Percentiles rank a stretch among this genome's conserved stretches.
These are phyloP conservation scores for Drosophila mettleri DNA, from an alignment of 2,888 invertebrate genomes.

Conservation along the genomic window DNA sequence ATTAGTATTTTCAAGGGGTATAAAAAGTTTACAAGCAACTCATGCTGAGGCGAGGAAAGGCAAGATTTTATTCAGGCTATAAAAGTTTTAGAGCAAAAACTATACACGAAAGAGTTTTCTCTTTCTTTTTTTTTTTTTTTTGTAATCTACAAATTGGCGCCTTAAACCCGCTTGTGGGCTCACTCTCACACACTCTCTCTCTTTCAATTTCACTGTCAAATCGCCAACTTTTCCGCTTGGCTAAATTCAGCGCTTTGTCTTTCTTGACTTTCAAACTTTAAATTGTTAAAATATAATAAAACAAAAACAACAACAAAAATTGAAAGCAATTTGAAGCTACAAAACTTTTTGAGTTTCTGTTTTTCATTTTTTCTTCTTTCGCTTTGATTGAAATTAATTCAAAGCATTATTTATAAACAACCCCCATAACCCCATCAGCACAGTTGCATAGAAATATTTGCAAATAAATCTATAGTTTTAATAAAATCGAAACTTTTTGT, in stretches of 20 bases:
- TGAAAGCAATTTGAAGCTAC: conserved; percentile 22
- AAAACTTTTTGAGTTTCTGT: conserved; percentile 24
- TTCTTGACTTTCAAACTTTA: conserved; percentile 55
- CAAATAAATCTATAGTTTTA: conserved; percentile 11
- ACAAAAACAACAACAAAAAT: conserved; percentile 6
- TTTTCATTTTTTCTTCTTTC: conserved; percentile 1
- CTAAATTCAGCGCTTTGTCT: conserved; percentile 46
- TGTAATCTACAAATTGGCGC: conserved; percentile 65
- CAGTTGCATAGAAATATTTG: conserved; percentile 2
- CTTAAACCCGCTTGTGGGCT: conserved; percentile 49
- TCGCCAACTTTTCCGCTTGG: conserved; percentile 51
- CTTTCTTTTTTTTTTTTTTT: conserved; percentile 7
- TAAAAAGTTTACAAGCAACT: conserved; percentile 12
- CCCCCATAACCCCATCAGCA: neutral
- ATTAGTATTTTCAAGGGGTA: neutral
- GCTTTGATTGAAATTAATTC: conserved; percentile 34
- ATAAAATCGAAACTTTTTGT: conserved; percentile 10
- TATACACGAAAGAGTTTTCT: conserved; percentile 19
- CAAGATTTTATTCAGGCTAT: conserved; percentile 13
- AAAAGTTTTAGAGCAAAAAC: conserved; percentile 32
- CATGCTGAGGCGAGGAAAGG: conserved; percentile 1
- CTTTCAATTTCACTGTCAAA: conserved; percentile 32
- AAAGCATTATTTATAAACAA: conserved; percentile 8
- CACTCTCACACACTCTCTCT: neutral
- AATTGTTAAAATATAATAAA: conserved; percentile 41